Percentiles rank a stretch among this genome's conserved stretches.
Conservation (phyloP, 2,797 vertebrate species). For the Gymnocypris eckloni region DNA sequence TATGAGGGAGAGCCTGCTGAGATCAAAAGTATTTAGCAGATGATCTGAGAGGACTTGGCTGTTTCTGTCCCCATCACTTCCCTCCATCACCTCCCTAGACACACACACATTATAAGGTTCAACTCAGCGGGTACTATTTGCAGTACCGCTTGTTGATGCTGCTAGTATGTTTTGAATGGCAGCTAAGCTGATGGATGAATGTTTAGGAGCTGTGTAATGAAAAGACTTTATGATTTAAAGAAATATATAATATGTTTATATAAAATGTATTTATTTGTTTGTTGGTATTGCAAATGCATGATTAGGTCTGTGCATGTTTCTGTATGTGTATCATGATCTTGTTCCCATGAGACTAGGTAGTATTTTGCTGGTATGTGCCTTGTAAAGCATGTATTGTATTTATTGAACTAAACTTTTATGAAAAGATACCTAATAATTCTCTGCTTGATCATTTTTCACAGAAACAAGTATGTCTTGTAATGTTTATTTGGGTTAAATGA, state of each 20-base stretch:
- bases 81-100: neutral
- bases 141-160: constrained; percentile 14
- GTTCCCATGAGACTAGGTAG: neutral
- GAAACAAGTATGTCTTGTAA: constrained; percentile 11
- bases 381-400: constrained; percentile 23
- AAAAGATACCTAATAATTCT: neutral
- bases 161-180: constrained; percentile 14
- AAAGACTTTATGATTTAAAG: constrained; percentile 4
- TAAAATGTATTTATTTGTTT: constrained; percentile 3
- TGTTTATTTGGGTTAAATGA: constrained; percentile 23
- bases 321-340: neutral
- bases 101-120: constrained; percentile 3
- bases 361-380: neutral
- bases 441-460: neutral
- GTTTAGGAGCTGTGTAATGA: constrained; percentile 11
- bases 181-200: constrained; percentile 8
- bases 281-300: constrained; percentile 31
- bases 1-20: constrained; percentile 2
- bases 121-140: neutral
- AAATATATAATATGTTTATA: constrained; percentile 47
- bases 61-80: neutral
- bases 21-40: constrained; percentile 25
- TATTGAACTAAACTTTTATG: constrained; percentile 2
- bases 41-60: constrained; percentile 28
- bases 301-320: neutral